Percentiles rank a stretch among this genome's conserved stretches.
Conservation (phyloP, 2,113 vertebrate genomes). For the Actinemys pallida region DNA sequence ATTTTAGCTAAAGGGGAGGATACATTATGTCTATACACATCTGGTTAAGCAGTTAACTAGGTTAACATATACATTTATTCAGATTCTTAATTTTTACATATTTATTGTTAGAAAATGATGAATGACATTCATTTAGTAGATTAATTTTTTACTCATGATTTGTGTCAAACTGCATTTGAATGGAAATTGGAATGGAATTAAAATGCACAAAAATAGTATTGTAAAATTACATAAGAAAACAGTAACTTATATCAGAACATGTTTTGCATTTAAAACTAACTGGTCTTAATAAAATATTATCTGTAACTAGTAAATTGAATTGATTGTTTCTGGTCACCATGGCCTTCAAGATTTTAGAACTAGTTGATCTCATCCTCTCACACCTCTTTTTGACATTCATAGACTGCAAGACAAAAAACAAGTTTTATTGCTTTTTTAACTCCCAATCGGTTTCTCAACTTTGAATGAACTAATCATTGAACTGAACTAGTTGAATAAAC, state of each 20-base stretch:
- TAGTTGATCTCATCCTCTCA: neutral
- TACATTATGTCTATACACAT: neutral
- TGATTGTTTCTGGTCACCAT: neutral
- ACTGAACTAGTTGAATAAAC: neutral
- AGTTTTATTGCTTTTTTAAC: neutral
- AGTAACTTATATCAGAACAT: neutral
- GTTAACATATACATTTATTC: neutral
- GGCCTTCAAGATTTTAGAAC: neutral
- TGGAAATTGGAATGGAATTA: neutral
- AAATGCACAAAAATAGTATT: neutral
- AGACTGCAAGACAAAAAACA: neutral
- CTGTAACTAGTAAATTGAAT: neutral
- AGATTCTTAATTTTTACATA: neutral
- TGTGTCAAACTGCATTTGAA: neutral
- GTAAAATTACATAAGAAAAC: neutral
- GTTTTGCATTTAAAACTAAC: neutral
- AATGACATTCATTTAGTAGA: neutral
- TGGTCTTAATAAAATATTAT: neutral
- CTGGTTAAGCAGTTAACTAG: neutral
- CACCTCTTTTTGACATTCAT: neutral
- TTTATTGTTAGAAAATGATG: neutral
- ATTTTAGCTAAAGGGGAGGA: neutral
- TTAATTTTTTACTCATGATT: neutral
- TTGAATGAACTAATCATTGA: neutral
- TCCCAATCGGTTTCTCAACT: neutral